Evolutionary conservation across 2,797 vertebrate species (phyloP), one percentile per base, ranked within the genome.

Genomic region (Myotis daubentonii): DNA sequence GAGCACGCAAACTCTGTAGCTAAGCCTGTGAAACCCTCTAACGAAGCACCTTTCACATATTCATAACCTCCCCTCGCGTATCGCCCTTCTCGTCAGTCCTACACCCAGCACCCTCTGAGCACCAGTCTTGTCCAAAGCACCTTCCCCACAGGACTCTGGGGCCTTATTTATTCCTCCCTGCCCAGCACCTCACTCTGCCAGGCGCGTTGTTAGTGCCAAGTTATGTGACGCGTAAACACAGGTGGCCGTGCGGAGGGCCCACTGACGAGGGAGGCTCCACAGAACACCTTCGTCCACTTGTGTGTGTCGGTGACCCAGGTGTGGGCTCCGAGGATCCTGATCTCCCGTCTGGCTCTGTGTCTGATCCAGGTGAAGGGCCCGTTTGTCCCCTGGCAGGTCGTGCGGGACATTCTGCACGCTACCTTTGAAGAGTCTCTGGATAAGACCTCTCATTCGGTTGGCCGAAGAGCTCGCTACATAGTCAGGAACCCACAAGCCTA

Each of bases 401-500:
- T 99, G 2, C 98, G 99, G 95, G 99, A 99, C 96, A 98, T 99
- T 79, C 98, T 99, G 92, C 99, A 99, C 0, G 90, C 98, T 16
- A 99, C 99, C 97, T 99, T 99, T 33, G 99, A 99, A 92, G 99
- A 98, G n/a, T 99, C 99, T 0, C 96, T 98, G 76, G 99, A 99
- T 87, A 99, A 99, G 98, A 99, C 99, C 0, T 99, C 99, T 1
- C 95, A 99, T 3, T 99, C 99, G 0, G 99, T 99, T 1, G 99
- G 99, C 7, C 98, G 99, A 15, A 98, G 99, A 86, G 98, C 99
- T 0, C 99, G 99, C 65, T 99, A 99, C 95, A 99, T 99, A 94
- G 98, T 99, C 95, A 99, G 98, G 96, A 99, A 99, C 74, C 99
- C 99, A 1, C 99, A 99, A 97, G 99, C 99, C 0, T 98, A 99